phyloP scores from a whole-genome alignment of 2,113 vertebrate species.

The Fulmarus glacialis region DNA sequence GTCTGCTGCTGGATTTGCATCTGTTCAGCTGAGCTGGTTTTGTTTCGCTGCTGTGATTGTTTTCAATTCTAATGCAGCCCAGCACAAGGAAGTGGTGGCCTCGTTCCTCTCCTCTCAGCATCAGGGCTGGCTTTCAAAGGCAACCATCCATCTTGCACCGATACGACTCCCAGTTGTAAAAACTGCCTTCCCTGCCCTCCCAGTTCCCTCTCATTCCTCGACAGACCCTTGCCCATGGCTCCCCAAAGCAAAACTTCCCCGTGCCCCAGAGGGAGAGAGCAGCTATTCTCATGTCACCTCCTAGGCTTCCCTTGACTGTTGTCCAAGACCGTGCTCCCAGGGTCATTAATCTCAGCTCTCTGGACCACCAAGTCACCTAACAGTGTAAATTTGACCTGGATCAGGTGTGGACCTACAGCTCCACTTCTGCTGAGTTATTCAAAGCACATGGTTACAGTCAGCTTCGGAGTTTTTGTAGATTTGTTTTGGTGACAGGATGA shows the following conservation, averaged over 20 bases:
- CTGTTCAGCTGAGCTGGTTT: constrained; percentile 52
- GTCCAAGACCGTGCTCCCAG: not conserved
- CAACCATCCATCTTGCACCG: accelerated
- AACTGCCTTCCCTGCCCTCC: not conserved
- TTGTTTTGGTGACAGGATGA: not conserved
- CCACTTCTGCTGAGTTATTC: not conserved
- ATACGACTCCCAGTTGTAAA: accelerated
- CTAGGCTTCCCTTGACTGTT: not conserved
- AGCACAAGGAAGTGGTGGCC: not conserved
- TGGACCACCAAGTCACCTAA: not conserved
- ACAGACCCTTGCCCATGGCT: not conserved
- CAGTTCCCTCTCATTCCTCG: accelerated
- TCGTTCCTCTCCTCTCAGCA: not conserved
- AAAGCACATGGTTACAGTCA: not conserved
- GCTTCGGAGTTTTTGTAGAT: not conserved
- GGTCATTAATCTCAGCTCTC: not conserved
- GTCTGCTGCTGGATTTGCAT: constrained; percentile 57
- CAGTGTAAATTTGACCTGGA: too few species aligned
- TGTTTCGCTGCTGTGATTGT: constrained; percentile 19
- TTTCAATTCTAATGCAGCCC: not conserved
- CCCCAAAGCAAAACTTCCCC: not conserved
- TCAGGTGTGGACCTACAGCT: not conserved
- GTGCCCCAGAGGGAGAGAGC: not conserved
- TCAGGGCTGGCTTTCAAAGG: not conserved
- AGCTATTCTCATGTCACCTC: not conserved